Percentiles rank a stretch among this genome's conserved stretches.
These are phyloP conservation scores for Oscheius sp. DNA, from an alignment of 2,888 invertebrate species.

Conservation along the genomic window DNA sequence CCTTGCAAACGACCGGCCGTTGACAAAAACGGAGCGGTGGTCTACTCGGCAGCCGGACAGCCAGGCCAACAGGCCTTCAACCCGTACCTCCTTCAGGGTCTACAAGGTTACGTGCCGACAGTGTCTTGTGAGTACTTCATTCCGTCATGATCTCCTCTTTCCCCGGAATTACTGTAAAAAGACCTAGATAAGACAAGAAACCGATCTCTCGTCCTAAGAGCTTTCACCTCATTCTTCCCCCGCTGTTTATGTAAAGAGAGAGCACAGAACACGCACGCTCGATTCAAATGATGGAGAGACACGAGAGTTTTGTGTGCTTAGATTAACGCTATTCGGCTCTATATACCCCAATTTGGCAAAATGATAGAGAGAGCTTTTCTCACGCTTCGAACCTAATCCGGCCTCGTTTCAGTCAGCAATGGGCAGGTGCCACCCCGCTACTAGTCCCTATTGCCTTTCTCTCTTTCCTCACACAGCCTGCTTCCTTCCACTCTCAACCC, in stretches of 20 bases:
- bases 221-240: constrained; percentile 18
- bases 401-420: constrained; percentile 55
- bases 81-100: constrained; percentile 56
- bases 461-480: constrained; percentile 36
- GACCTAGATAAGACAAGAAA: not conserved
- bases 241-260: not conserved
- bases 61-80: constrained; percentile 56
- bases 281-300: too few species aligned
- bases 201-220: constrained; percentile 20
- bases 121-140: constrained; percentile 65
- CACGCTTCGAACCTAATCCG: constrained; percentile 40
- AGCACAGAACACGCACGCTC: too few species aligned
- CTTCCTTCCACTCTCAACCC: constrained; percentile 27
- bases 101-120: constrained; percentile 61
- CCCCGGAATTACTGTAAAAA: not conserved
- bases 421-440: constrained; percentile 68
- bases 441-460: constrained; percentile 40
- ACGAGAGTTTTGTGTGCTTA: too few species aligned
- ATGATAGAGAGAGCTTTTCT: constrained; percentile 5
- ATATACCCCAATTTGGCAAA: not conserved
- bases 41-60: constrained; percentile 42
- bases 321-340: too few species aligned
- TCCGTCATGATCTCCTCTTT: constrained; percentile 19
- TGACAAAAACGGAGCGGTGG: constrained; percentile 63
- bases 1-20: constrained; percentile 60